Conservation (phyloP, 2,888 invertebrate species). For the Calameuta filiformis region DNA sequence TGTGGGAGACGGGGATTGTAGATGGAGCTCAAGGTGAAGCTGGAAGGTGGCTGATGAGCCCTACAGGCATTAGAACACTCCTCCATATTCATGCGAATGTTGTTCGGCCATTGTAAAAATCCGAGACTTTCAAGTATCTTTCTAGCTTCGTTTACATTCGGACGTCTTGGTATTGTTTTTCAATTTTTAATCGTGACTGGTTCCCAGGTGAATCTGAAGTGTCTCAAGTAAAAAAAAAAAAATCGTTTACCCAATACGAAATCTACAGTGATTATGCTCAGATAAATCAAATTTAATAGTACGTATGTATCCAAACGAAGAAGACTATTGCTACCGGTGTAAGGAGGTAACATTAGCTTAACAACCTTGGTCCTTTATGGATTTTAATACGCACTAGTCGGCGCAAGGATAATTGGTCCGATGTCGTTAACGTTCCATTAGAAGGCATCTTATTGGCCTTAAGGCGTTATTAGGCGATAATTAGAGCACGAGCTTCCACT, state of each 20-base stretch:
- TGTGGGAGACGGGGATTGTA: background rate
- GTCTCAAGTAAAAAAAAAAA: too few relatives aligned
- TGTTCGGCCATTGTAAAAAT: constrained; percentile 41
- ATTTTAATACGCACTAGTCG: constrained; percentile 42
- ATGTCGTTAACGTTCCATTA: constrained; percentile 61
- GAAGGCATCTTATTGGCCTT: constrained; percentile 63
- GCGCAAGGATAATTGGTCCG: constrained; percentile 57
- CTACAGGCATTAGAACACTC: constrained; percentile 50
- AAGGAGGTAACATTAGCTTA: too few relatives aligned
- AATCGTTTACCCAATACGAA: too few relatives aligned
- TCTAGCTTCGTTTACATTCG: too few relatives aligned
- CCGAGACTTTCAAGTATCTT: background rate
- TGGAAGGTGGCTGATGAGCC: constrained; percentile 32
- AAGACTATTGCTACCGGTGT: too few relatives aligned
- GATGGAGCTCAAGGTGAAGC: constrained; percentile 3
- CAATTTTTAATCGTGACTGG: too few relatives aligned
- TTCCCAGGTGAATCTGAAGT: too few relatives aligned
- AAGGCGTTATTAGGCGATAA: constrained; percentile 57
- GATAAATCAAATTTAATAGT: too few relatives aligned
- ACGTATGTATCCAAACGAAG: too few relatives aligned
- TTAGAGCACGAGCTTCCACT: constrained; percentile 44
- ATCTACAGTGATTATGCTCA: too few relatives aligned
- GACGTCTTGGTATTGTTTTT: too few relatives aligned
- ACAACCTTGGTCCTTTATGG: constrained; percentile 27
- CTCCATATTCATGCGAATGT: constrained; percentile 55